Conservation (phyloP, 1,140 invertebrate species). For the Lordiphosa mommai region DNA sequence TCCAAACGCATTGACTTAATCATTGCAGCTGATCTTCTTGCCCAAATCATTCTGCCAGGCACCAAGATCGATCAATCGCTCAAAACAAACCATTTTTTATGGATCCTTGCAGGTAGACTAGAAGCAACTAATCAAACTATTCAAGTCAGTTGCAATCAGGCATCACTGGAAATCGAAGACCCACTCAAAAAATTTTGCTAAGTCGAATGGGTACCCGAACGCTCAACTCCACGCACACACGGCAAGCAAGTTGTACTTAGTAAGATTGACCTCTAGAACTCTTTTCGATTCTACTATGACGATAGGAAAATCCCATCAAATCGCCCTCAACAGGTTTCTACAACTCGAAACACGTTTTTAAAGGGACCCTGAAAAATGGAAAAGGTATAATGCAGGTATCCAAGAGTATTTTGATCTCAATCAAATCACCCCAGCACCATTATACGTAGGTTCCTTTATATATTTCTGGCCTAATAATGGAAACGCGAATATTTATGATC, state of each 20-base stretch:
- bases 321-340: slow-evolving; percentile 6
- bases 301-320: slow-evolving; percentile 9
- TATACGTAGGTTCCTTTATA: no score
- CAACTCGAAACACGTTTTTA: not conserved
- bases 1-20: no score
- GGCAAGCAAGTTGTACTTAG: slow-evolving; percentile 45
- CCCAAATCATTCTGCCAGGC: no score
- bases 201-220: no score
- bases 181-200: no score
- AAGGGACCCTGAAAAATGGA: not conserved
- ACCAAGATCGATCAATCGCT: not conserved
- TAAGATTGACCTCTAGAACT: not conserved
- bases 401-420: not conserved
- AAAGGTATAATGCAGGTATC: not conserved
- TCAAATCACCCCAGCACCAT: not conserved
- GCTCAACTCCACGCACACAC: not conserved
- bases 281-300: not conserved
- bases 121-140: no score
- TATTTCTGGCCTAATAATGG: no score
- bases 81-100: not conserved
- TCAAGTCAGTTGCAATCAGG: no score
- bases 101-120: no score
- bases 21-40: not conserved
- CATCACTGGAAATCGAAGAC: no score
- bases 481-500: no score